These are phyloP conservation scores for Rapana venosa DNA, from an alignment of 2,888 invertebrate genomes.

Conservation along the genomic window DNA sequence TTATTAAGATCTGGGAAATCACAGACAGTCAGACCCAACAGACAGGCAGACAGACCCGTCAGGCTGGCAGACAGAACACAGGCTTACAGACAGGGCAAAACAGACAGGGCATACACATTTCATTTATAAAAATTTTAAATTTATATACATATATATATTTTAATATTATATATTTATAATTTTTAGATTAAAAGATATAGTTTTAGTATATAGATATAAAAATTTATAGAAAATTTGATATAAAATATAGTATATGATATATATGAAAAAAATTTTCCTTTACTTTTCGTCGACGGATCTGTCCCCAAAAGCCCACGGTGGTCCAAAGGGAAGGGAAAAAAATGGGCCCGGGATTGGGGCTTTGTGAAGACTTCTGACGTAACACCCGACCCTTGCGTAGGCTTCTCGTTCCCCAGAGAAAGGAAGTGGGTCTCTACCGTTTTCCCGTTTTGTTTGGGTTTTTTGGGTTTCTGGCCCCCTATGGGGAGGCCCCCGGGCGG, in stretches of 20 bases:
- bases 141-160: too few relatives aligned
- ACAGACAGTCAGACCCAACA: background rate
- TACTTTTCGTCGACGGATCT: background rate
- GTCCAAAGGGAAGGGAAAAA: background rate
- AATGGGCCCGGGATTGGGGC: constrained; percentile 34
- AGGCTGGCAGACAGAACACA: background rate
- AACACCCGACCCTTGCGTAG: constrained; percentile 4
- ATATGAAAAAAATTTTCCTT: background rate
- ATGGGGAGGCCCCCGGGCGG: background rate
- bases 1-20: too few relatives aligned
- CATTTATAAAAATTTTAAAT: too few relatives aligned
- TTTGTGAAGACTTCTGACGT: constrained; percentile 28
- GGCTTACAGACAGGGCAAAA: background rate
- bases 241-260: too few relatives aligned
- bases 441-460: constrained; percentile 34
- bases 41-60: background rate
- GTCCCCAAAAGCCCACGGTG: background rate
- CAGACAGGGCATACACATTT: too few relatives aligned
- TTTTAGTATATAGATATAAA: too few relatives aligned
- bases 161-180: too few relatives aligned
- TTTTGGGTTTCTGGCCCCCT: background rate
- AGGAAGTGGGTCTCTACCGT: constrained; percentile 38
- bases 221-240: too few relatives aligned
- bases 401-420: constrained; percentile 6
- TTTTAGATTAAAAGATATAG: too few relatives aligned